Conservation (phyloP, 2,888 invertebrate genomes). For the Brassicogethes aeneus region DNA sequence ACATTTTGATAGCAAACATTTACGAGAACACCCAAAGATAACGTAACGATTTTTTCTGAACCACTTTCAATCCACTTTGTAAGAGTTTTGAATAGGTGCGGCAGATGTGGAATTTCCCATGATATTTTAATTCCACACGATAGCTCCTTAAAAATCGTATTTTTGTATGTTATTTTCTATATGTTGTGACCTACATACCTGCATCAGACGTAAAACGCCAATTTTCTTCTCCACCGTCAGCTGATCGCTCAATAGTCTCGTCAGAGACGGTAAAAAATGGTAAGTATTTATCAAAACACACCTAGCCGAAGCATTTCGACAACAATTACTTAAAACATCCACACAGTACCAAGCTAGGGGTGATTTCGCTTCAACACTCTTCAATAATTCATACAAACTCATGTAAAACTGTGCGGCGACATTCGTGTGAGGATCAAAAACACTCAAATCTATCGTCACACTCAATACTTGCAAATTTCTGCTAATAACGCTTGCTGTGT, state of each 20-base stretch:
- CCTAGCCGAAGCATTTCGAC: conserved; percentile 52
- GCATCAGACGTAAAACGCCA: conserved; percentile 53
- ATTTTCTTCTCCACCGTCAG: conserved; percentile 56
- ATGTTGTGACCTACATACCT: no score
- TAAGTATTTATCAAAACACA: conserved; percentile 59
- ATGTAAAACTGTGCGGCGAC: conserved; percentile 60
- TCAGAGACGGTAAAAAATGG: conserved; percentile 58
- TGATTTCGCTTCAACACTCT: conserved; percentile 46
- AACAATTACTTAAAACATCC: conserved; percentile 54
- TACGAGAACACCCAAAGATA: conserved; percentile 61
- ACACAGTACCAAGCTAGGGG: conserved; percentile 57
- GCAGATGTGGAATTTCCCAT: conserved; percentile 71
- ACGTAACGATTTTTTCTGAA: conserved; percentile 42
- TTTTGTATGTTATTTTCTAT: no score
- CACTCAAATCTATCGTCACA: conserved; percentile 52
- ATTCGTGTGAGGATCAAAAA: conserved; percentile 57
- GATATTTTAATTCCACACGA: conserved; percentile 71
- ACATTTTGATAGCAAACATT: conserved; percentile 74
- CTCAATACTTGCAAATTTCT: conserved; percentile 47
- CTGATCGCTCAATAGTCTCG: conserved; percentile 51
- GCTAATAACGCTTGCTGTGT: conserved; percentile 19
- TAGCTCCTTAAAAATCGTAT: conserved; percentile 52
- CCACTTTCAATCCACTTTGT: conserved; percentile 55
- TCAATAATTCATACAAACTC: conserved; percentile 56
- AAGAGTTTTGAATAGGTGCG: conserved; percentile 56